Percentiles rank a stretch among this genome's conserved stretches.
phyloP scores from a whole-genome alignment of 2,113 vertebrate species.

The Stegastes partitus region DNA sequence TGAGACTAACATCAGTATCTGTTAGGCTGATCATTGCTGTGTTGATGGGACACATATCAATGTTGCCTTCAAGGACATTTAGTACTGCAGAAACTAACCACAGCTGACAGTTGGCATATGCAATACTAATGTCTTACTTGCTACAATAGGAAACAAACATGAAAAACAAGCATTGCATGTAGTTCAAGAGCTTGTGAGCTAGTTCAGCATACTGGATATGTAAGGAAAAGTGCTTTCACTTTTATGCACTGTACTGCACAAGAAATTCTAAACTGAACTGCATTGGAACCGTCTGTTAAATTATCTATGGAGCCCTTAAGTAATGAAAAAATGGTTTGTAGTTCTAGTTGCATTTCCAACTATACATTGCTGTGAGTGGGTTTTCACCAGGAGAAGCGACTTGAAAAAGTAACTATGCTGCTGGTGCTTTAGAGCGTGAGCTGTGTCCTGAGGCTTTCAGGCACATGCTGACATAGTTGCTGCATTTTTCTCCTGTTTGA shows the following conservation, averaged over 20 bases:
- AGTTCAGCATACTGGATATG: neutral
- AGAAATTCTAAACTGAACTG: neutral
- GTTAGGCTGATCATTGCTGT: neutral
- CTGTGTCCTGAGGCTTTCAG: conserved; percentile 21
- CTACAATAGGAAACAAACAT: neutral
- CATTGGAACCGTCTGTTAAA: neutral
- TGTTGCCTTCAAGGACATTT: neutral
- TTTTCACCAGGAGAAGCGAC: neutral
- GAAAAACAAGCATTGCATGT: neutral
- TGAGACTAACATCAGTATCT: too few species aligned
- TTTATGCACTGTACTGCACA: too few species aligned
- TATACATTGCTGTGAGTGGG: neutral
- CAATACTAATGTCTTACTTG: too few species aligned
- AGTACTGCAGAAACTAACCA: neutral
- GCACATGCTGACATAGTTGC: conserved; percentile 22
- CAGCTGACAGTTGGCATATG: too few species aligned
- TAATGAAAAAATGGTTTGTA: too few species aligned
- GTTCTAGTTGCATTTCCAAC: too few species aligned
- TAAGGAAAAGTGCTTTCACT: too few species aligned
- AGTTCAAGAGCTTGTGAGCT: neutral
- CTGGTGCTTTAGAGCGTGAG: neutral
- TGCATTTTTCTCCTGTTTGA: conserved; percentile 60
- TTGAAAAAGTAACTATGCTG: conserved; percentile 22
- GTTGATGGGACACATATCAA: neutral
- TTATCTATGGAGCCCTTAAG: neutral